Conservation (phyloP, 2,888 invertebrate species). For the Hemithea aestivaria region DNA sequence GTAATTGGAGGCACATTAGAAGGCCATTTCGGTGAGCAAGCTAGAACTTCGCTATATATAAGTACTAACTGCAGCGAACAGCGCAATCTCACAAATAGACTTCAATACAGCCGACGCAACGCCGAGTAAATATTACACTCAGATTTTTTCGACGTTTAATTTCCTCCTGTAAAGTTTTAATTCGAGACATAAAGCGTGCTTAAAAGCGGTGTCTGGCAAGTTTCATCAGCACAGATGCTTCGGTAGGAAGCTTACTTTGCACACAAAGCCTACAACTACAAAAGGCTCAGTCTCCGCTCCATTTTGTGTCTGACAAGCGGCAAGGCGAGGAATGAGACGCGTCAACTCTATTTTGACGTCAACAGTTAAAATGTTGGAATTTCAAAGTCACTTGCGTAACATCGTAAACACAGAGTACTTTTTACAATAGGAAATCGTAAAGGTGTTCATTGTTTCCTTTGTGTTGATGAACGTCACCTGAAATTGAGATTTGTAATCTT, state of each 20-base stretch:
- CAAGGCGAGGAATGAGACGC: slow-evolving; percentile 65
- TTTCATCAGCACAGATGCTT: slow-evolving; percentile 76
- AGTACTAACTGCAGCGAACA: slow-evolving; percentile 5
- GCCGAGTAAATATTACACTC: slow-evolving; percentile 5
- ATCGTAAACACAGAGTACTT: slow-evolving; percentile 18
- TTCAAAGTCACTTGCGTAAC: slow-evolving; percentile 27
- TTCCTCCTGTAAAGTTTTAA: slow-evolving; percentile 75
- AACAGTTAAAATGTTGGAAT: slow-evolving; percentile 48
- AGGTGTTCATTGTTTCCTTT: no score
- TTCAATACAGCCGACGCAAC: slow-evolving; percentile 1
- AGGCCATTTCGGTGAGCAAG: slow-evolving; percentile 14
- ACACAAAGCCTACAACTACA: slow-evolving; percentile 76
- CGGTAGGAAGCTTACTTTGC: slow-evolving; percentile 75
- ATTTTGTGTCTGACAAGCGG: slow-evolving; percentile 72
- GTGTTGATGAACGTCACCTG: no score
- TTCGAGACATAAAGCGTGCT: slow-evolving; percentile 73
- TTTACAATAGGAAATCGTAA: no score
- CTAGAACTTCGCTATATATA: slow-evolving; percentile 8
- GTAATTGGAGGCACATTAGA: slow-evolving; percentile 16
- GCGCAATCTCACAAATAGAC: slow-evolving; percentile 21
- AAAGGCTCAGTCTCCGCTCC: slow-evolving; percentile 71
- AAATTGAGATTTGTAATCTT: no score
- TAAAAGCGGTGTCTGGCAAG: slow-evolving; percentile 77
- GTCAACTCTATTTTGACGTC: slow-evolving; percentile 61
- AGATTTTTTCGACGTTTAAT: slow-evolving; percentile 70